phyloP scores from a whole-genome alignment of 2,888 invertebrate species.

The Brachyptera putata region DNA sequence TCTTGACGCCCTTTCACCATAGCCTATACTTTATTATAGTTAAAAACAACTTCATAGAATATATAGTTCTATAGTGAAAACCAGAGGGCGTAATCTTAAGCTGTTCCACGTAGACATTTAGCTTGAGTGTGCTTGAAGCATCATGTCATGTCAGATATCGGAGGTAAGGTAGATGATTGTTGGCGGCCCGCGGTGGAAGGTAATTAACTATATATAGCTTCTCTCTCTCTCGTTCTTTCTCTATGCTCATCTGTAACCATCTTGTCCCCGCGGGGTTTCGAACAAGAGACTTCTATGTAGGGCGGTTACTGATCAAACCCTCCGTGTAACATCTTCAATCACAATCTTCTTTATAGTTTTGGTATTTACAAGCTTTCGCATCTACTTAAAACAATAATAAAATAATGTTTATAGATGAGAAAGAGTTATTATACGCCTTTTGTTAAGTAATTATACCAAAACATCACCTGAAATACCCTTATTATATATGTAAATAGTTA shows the following conservation, averaged over 20 bases:
- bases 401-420: not conserved
- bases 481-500: conserved; percentile 18
- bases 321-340: too few relatives aligned
- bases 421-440: conserved; percentile 5
- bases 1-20: not conserved
- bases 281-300: conserved; percentile 9
- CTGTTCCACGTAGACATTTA: not conserved
- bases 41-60: not conserved
- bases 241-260: conserved; percentile 19
- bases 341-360: not conserved
- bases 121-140: not conserved
- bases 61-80: not conserved
- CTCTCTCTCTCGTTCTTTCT: not conserved
- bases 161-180: not conserved
- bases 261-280: conserved; percentile 9
- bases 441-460: not conserved
- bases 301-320: not conserved
- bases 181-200: conserved; percentile 6
- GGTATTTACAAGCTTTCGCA: not conserved
- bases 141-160: not conserved
- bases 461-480: not conserved
- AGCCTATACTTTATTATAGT: not conserved
- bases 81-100: conserved; percentile 16
- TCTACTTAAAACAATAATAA: not conserved
- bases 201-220: conserved; percentile 8